These are phyloP conservation scores for Yponomeuta plumbellus DNA, from an alignment of 2,888 invertebrate species.

Conservation along the genomic window DNA sequence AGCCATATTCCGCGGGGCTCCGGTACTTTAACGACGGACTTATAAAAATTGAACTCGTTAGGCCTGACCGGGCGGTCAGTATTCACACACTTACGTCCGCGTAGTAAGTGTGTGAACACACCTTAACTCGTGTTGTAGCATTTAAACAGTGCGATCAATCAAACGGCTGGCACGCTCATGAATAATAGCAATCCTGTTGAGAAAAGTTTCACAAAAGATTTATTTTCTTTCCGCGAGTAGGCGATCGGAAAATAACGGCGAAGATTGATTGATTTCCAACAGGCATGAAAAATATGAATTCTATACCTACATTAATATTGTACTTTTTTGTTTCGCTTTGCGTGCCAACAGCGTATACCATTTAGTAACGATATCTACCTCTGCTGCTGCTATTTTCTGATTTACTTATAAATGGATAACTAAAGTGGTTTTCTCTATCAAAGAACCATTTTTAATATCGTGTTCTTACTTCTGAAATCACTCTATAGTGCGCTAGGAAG, in stretches of 20 bases:
- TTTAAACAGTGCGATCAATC: slow-evolving; percentile 62
- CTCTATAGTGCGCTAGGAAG: too few relatives aligned
- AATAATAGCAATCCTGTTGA: slow-evolving; percentile 65
- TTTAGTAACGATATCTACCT: too few relatives aligned
- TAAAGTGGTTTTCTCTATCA: too few relatives aligned
- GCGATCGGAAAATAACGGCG: slow-evolving; percentile 53
- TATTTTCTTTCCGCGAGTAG: slow-evolving; percentile 55
- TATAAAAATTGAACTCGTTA: too few relatives aligned
- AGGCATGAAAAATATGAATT: slow-evolving; percentile 39
- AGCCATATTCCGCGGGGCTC: too few relatives aligned
- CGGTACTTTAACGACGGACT: too few relatives aligned
- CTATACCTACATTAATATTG: background rate
- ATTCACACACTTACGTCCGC: too few relatives aligned
- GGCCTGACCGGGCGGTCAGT: too few relatives aligned
- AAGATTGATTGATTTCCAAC: slow-evolving; percentile 70
- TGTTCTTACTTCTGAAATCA: too few relatives aligned
- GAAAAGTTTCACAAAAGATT: slow-evolving; percentile 71
- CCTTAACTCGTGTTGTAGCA: slow-evolving; percentile 5
- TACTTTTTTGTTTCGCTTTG: background rate
- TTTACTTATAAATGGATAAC: too few relatives aligned
- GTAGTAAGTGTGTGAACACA: background rate
- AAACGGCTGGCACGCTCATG: slow-evolving; percentile 63
- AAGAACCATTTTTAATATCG: too few relatives aligned
- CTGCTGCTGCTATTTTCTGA: too few relatives aligned
- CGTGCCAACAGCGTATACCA: background rate